These are phyloP conservation scores for Metaphire vulgaris DNA, from an alignment of 1,140 invertebrate genomes.

Conservation along the genomic window DNA sequence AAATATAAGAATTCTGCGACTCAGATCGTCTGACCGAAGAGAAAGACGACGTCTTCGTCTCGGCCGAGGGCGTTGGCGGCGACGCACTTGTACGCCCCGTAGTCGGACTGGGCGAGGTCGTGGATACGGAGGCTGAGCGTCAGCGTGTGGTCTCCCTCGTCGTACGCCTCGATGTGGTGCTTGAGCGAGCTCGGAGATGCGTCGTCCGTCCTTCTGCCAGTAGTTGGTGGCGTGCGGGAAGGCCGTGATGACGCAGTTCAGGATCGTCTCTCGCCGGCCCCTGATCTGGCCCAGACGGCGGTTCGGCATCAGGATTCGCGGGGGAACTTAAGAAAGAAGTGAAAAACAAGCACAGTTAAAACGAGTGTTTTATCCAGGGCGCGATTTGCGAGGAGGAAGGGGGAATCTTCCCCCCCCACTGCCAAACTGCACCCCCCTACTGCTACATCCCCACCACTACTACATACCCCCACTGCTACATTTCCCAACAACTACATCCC, in stretches of 20 bases:
- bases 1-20: too few species aligned
- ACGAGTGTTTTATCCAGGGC: too few species aligned
- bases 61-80: slow-evolving; percentile 80
- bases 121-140: slow-evolving; percentile 75
- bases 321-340: slow-evolving; percentile 37
- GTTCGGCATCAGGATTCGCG: slow-evolving; percentile 40
- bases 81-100: slow-evolving; percentile 82
- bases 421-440: too few species aligned
- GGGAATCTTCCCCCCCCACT: too few species aligned
- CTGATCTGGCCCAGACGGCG: slow-evolving; percentile 36
- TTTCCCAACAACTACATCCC: too few species aligned
- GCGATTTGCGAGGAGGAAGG: too few species aligned
- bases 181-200: slow-evolving; percentile 63
- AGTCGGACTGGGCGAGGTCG: slow-evolving; percentile 68
- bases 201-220: slow-evolving; percentile 73
- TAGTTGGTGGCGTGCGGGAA: slow-evolving; percentile 75
- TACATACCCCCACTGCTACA: too few species aligned
- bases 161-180: slow-evolving; percentile 70
- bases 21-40: too few species aligned
- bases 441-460: too few species aligned
- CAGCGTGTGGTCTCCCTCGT: slow-evolving; percentile 68
- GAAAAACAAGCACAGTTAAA: too few species aligned
- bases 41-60: slow-evolving; percentile 71
- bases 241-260: slow-evolving; percentile 81
- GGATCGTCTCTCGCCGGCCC: slow-evolving; percentile 51